Base-by-base conservation (phyloP, 2,113 vertebrate genomes). In the Brachyhypopomus occidentalis region DNA sequence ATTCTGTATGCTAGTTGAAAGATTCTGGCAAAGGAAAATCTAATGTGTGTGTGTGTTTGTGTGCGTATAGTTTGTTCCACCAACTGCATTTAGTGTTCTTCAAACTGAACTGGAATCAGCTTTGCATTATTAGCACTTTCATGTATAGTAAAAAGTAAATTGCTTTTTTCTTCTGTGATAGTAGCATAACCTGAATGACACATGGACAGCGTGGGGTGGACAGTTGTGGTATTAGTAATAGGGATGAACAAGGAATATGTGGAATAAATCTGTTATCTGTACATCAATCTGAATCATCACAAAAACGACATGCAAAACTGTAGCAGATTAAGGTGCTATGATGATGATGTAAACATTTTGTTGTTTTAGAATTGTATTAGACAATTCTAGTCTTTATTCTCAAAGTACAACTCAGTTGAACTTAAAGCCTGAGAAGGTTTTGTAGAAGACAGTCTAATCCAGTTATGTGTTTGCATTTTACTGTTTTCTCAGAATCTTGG, bases 401-500 rank as follows among this genome's bases (percentile, higher is more conserved):
- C 60, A 63, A 8, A 63, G 8, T 63, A 23, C 9, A 25, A 23
- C 60, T 63, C 9, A 64, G 22, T 2, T 25, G 27, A 64, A 45
- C 9, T 17, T 48, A 64, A 48, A 1, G 7, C 23, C 16, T 64
- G 38, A 41, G 20, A 55, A n/a, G 14, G 20, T 17, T 80, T 76
- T n/a, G 8, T 27, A 63, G 41, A 72, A 78, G 72, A n/a, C 27
- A 63, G 38, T 56, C 23, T 7, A 52, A 66, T 81, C 36, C 45
- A 89, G 89, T 88, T 89, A 87, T 88, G 85, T 80, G 67, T 14
- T 14, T 14, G 9, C 45, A 2, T 52, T 52, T 52, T 88, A 86
- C 89, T 77, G 60, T 89, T 88, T 90, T 92, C 89, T 91, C 91
- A 86, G 88, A 91, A 69, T 67, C 89, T 85, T 52, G 8, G 45